phyloP scores from a whole-genome alignment of 2,888 invertebrate genomes.

The Synanthedon tipuliformis region DNA sequence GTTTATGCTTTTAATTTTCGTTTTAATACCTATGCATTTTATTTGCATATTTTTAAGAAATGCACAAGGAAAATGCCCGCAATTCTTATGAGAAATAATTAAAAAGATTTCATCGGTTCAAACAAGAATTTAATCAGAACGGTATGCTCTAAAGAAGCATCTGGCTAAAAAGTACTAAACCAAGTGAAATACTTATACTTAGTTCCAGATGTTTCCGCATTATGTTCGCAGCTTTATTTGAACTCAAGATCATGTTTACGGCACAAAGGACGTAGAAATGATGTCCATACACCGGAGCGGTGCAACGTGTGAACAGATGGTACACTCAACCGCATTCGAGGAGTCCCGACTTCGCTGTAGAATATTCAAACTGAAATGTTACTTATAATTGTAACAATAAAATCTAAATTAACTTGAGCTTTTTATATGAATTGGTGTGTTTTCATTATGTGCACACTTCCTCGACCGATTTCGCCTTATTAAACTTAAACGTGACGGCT shows the following conservation, averaged over 20 bases:
- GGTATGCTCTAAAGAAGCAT: too few species aligned
- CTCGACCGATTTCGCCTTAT: background rate
- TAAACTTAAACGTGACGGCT: background rate
- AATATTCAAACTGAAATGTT: background rate
- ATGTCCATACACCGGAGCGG: constrained; percentile 23
- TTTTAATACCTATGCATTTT: too few species aligned
- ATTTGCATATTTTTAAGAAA: too few species aligned
- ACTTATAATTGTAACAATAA: background rate
- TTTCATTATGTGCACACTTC: background rate
- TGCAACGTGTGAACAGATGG: constrained; percentile 24
- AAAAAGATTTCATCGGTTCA: too few species aligned
- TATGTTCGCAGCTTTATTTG: constrained; percentile 13
- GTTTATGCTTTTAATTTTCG: too few species aligned
- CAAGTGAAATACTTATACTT: too few species aligned
- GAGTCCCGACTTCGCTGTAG: background rate
- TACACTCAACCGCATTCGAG: constrained; percentile 24
- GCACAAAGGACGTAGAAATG: constrained; percentile 31
- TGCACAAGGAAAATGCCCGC: too few species aligned
- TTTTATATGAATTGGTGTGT: background rate
- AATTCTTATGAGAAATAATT: too few species aligned
- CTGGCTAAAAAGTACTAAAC: too few species aligned
- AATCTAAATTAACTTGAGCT: background rate
- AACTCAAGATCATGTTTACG: constrained; percentile 32
- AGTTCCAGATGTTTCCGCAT: background rate
- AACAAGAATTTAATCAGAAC: too few species aligned